Percentiles rank a stretch among this genome's conserved stretches.
Evolutionary conservation across 2,113 vertebrate genomes (phyloP).

Genomic region (Rhabdornis inornatus): DNA sequence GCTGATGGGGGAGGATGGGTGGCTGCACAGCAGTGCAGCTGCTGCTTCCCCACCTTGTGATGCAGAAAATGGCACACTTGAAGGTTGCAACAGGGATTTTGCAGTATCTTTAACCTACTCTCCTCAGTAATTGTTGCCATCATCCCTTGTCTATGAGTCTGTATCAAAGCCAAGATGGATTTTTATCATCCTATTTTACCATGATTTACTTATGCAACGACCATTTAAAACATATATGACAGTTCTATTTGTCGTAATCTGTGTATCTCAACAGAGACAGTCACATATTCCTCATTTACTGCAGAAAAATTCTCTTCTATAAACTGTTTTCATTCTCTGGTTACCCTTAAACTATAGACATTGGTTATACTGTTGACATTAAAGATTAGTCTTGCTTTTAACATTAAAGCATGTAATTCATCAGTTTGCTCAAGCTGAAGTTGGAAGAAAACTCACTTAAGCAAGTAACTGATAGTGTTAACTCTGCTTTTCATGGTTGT

Average conservation of each 20-base stretch:
- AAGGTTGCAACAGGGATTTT: neutral
- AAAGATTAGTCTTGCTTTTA: neutral
- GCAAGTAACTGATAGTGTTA: neutral
- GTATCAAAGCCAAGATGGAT: neutral
- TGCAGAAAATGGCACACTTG: neutral
- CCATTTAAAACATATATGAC: neutral
- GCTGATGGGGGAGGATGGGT: neutral
- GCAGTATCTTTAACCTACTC: neutral
- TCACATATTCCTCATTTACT: neutral
- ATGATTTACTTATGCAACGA: neutral
- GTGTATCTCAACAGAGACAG: neutral
- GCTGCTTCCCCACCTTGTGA: neutral
- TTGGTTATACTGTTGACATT: neutral
- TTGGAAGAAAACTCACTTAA: neutral
- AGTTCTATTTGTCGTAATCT: neutral
- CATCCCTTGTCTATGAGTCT: neutral
- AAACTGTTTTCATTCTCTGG: neutral
- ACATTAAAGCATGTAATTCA: neutral
- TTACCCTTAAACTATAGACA: neutral
- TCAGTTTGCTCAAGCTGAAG: neutral
- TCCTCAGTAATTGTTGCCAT: neutral
- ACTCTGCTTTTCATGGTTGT: neutral
- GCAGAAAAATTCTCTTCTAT: neutral
- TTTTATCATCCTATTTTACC: neutral
- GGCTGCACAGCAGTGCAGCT: constrained; percentile 1